Conservation (phyloP, 2,797 vertebrate species). For the Peromyscus eremicus region DNA sequence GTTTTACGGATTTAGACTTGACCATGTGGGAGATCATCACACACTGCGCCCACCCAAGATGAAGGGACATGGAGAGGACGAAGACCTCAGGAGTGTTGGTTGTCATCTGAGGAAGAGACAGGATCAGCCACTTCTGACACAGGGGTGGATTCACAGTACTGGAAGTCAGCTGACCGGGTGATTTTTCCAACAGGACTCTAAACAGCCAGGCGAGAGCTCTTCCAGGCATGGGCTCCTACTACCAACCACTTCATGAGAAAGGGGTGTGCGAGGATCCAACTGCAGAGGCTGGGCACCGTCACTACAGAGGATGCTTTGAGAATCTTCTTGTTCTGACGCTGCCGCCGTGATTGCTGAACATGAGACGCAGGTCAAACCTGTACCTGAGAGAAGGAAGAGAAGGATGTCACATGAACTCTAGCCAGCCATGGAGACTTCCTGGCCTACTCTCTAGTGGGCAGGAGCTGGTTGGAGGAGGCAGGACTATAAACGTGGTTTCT, state of each 20-base stretch:
- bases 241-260: conserved; percentile 81
- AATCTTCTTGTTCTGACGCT: conserved; percentile 88
- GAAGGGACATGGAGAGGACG: conserved; percentile 74
- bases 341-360: conserved; percentile 91
- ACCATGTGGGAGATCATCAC: conserved; percentile 60
- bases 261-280: conserved; percentile 70
- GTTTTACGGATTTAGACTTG: conserved; percentile 57
- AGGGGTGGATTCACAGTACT: conserved; percentile 85
- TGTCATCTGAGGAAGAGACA: conserved; percentile 55
- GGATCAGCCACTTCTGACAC: conserved; percentile 77
- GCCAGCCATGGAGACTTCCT: background rate
- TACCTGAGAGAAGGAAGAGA: conserved; percentile 87
- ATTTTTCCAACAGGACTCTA: conserved; percentile 80
- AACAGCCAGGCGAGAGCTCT: conserved; percentile 81
- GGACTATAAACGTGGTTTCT: background rate
- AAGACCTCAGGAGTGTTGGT: conserved; percentile 58
- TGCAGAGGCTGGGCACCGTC: conserved; percentile 22
- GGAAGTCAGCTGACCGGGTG: conserved; percentile 83
- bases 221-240: conserved; percentile 82
- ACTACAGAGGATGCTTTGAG: conserved; percentile 87
- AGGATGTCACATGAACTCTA: background rate
- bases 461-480: background rate
- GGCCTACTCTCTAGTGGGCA: background rate
- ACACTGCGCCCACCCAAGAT: conserved; percentile 56
- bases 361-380: conserved; percentile 94